A percentile compares a stretch with the other conserved stretches of the same genome.
Conservation (phyloP, 2,797 vertebrate genomes). For the Darevskia nairensis region DNA sequence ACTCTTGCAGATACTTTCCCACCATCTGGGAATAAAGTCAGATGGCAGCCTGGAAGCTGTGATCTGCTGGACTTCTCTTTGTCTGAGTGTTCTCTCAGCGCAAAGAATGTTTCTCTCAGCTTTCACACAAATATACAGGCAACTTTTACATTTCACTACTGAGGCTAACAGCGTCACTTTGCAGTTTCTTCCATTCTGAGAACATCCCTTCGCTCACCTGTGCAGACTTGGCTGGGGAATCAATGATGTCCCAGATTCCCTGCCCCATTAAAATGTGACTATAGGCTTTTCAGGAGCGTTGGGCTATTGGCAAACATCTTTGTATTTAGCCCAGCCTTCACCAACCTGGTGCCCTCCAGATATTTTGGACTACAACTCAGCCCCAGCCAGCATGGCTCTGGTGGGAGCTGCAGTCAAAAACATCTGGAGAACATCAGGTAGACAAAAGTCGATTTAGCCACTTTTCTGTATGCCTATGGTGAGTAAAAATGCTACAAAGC, state of each 20-base stretch:
- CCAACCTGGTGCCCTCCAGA: too few relatives aligned
- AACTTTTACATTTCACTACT: not conserved
- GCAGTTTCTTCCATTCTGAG: not conserved
- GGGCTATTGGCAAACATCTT: not conserved
- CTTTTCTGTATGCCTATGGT: not conserved
- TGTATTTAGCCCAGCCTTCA: not conserved
- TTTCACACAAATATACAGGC: too few relatives aligned
- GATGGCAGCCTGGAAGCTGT: not conserved
- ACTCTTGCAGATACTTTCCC: not conserved
- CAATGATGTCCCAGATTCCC: too few relatives aligned
- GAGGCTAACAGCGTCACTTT: not conserved
- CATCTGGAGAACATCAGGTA: too few relatives aligned
- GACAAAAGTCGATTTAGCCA: not conserved
- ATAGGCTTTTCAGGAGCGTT: not conserved
- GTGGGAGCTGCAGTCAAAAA: too few relatives aligned
- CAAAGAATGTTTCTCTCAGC: not conserved
- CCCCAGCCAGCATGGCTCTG: too few relatives aligned
- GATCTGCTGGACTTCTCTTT: not conserved
- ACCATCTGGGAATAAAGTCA: not conserved
- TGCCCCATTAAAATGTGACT: not conserved
- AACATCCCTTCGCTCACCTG: not conserved
- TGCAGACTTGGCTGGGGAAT: too few relatives aligned
- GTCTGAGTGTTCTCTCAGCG: not conserved
- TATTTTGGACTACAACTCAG: too few relatives aligned
- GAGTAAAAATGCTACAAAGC: not conserved